A percentile compares a stretch with the other conserved stretches of the same genome.
These are phyloP conservation scores for Strix uralensis DNA, from an alignment of 2,113 vertebrate genomes.

Conservation along the genomic window DNA sequence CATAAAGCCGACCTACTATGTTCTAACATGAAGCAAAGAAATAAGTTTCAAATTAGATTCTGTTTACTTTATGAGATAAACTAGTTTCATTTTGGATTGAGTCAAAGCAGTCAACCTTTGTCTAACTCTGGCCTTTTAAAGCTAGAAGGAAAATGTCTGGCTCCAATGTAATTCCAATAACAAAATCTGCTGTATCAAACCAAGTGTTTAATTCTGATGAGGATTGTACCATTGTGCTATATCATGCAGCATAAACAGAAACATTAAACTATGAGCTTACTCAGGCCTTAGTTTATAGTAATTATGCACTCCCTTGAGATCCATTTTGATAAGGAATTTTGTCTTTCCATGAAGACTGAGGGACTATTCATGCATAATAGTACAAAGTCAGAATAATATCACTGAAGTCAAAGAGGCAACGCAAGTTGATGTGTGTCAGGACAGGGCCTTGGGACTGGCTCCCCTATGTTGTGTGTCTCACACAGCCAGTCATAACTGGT, in stretches of 20 bases:
- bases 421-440: background rate
- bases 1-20: background rate
- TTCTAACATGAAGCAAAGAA: conserved; percentile 29
- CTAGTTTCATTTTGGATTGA: background rate
- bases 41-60: conserved; percentile 31
- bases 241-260: background rate
- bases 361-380: background rate
- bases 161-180: background rate
- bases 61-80: conserved; percentile 29
- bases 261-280: background rate
- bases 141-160: background rate
- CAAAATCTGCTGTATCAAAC: background rate
- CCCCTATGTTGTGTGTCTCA: rapidly evolving
- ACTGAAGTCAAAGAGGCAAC: background rate
- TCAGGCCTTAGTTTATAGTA: background rate
- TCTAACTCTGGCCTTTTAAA: background rate
- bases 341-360: background rate
- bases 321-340: background rate
- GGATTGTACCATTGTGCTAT: background rate
- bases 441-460: background rate
- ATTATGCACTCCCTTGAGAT: background rate
- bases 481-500: background rate
- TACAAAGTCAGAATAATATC: background rate
- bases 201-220: conserved; percentile 9
- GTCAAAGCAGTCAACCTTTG: background rate